A percentile compares a stretch with the other conserved stretches of the same genome.
These are phyloP conservation scores for Salmo trutta DNA, from an alignment of 2,797 vertebrate genomes.

Conservation along the genomic window DNA sequence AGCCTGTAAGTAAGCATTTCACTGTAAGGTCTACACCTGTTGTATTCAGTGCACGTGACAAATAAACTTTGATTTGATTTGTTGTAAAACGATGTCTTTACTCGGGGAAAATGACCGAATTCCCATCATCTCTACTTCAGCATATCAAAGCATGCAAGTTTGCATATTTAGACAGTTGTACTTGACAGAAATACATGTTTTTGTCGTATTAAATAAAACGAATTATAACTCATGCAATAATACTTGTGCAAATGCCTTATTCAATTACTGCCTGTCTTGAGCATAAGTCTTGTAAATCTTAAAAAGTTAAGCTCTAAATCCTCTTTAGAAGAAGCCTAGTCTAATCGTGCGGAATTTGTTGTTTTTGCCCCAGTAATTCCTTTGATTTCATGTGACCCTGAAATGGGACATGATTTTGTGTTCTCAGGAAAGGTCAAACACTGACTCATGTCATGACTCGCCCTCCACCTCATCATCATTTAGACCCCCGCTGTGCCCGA, in stretches of 20 bases:
- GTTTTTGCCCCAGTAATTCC: conserved; percentile 74
- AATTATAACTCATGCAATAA: conserved; percentile 70
- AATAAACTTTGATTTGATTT: not conserved
- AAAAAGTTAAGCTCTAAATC: conserved; percentile 85
- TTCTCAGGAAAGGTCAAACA: not conserved
- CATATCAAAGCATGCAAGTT: no score
- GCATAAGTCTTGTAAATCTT: conserved; percentile 81
- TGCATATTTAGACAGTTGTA: conserved; percentile 34
- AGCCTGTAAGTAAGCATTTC: no score
- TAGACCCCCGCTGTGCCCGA: not conserved
- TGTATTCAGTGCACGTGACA: no score
- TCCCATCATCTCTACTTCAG: no score
- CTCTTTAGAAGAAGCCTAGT: conserved; percentile 78
- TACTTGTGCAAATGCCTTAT: conserved; percentile 79
- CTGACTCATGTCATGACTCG: not conserved
- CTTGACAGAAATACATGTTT: conserved; percentile 38
- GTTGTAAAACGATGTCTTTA: not conserved
- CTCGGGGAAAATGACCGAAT: not conserved
- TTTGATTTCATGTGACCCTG: conserved; percentile 69
- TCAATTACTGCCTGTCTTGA: conserved; percentile 79
- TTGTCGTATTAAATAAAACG: conserved; percentile 65
- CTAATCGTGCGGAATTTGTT: conserved; percentile 80
- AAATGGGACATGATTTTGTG: conserved; percentile 12
- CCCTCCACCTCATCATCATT: not conserved
- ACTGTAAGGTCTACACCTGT: no score